Conservation (phyloP, 2,113 vertebrate species). For the Anhinga rufa region DNA sequence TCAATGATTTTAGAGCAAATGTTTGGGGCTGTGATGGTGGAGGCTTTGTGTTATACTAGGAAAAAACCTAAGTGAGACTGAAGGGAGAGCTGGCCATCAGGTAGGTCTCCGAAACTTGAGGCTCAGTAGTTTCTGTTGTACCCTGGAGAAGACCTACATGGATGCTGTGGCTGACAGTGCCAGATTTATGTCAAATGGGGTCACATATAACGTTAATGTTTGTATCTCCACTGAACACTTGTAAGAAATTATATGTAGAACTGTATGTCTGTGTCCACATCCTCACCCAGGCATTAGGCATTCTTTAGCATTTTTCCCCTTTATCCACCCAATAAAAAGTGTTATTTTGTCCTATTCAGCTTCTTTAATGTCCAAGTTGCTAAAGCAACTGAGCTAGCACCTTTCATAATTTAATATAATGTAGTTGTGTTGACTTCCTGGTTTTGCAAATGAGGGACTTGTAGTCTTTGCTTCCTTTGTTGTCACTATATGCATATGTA, state of each 20-base stretch:
- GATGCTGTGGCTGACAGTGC: neutral
- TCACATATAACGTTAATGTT: neutral
- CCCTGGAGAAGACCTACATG: neutral
- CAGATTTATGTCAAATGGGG: neutral
- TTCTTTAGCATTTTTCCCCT: neutral
- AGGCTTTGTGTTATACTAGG: neutral
- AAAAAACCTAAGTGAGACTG: neutral
- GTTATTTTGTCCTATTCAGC: neutral
- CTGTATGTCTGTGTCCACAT: accelerated
- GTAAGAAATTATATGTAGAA: neutral
- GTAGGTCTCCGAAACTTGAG: neutral
- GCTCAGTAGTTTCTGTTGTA: neutral
- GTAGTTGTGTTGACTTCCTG: neutral
- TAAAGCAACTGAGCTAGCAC: neutral
- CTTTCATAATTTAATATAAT: neutral
- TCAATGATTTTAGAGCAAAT: neutral
- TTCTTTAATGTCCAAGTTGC: neutral
- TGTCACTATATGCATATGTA: neutral
- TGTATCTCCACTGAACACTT: neutral
- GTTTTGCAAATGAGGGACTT: neutral
- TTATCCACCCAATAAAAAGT: neutral
- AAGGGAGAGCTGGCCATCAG: neutral
- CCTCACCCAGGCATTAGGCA: neutral
- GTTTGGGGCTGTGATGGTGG: neutral
- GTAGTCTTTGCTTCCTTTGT: neutral